A percentile compares a stretch with the other conserved stretches of the same genome.
phyloP scores from a whole-genome alignment of 1,140 invertebrate species.

The Diorhabda sublineata region DNA sequence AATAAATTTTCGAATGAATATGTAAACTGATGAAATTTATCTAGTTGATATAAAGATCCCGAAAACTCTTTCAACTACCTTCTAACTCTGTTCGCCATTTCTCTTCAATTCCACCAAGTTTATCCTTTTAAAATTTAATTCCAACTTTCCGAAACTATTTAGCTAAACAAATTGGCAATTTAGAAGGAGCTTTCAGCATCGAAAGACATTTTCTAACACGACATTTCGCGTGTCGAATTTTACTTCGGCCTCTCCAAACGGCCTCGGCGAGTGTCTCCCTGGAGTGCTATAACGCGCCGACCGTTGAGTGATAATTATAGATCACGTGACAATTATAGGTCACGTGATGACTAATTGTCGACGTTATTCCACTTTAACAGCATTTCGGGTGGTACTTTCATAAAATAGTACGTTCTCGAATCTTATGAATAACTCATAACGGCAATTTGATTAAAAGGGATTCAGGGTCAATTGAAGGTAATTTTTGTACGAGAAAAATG shows the following conservation, averaged over 20 bases:
- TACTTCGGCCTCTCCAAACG: slow-evolving; percentile 18
- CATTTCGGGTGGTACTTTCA: neutral
- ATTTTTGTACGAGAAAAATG: too few relatives aligned
- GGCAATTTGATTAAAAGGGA: too few relatives aligned
- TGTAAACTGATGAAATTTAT: too few relatives aligned
- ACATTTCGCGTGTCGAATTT: slow-evolving; percentile 29
- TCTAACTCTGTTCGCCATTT: neutral
- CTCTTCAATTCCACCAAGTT: neutral
- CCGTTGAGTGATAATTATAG: slow-evolving; percentile 46
- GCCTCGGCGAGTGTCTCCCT: slow-evolving; percentile 32
- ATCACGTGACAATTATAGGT: slow-evolving; percentile 43
- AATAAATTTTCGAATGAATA: too few relatives aligned
- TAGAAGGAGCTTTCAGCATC: slow-evolving; percentile 11
- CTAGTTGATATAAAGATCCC: too few relatives aligned
- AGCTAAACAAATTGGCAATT: slow-evolving; percentile 19
- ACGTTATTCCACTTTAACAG: slow-evolving; percentile 28
- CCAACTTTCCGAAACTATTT: neutral
- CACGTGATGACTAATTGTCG: slow-evolving; percentile 43
- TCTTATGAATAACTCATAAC: too few relatives aligned
- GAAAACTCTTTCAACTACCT: too few relatives aligned
- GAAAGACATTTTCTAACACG: slow-evolving; percentile 28
- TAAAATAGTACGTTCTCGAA: too few relatives aligned
- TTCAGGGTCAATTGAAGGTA: too few relatives aligned
- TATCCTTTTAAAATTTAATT: neutral
- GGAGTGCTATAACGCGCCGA: slow-evolving; percentile 41